phyloP scores from a whole-genome alignment of 2,888 invertebrate genomes.

The Argynnis bischoffii region DNA sequence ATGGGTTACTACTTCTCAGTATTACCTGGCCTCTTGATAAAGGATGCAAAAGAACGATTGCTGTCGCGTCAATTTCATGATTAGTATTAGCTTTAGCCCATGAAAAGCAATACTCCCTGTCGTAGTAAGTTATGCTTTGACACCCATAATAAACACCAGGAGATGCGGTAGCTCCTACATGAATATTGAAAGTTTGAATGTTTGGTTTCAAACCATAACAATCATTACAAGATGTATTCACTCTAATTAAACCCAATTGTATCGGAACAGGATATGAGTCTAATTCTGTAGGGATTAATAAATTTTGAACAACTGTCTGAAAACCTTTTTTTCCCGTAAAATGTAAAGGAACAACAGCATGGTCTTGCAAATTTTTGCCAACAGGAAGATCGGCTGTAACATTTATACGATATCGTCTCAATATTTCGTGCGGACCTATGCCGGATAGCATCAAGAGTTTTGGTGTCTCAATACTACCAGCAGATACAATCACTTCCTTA shows the following conservation, averaged over 20 bases:
- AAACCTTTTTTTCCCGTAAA: conserved; percentile 56
- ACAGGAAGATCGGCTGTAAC: conserved; percentile 63
- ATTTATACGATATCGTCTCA: conserved; percentile 53
- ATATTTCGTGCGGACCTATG: conserved; percentile 59
- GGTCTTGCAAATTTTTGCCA: conserved; percentile 68
- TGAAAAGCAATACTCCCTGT: conserved; percentile 51
- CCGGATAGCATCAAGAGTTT: conserved; percentile 70
- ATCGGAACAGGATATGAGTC: conserved; percentile 55
- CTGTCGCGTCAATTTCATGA: conserved; percentile 54
- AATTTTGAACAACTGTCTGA: conserved; percentile 44
- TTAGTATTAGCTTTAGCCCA: conserved; percentile 52
- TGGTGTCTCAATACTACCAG: conserved; percentile 64
- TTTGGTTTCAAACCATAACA: conserved; percentile 49
- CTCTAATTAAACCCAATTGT: conserved; percentile 56
- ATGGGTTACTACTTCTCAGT: conserved; percentile 57
- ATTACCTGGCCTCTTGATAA: conserved; percentile 62
- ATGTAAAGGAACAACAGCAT: conserved; percentile 52
- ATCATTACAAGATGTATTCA: conserved; percentile 43
- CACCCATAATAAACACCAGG: conserved; percentile 52
- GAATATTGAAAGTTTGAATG: conserved; percentile 63
- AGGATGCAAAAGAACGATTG: conserved; percentile 59
- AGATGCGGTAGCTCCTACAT: conserved; percentile 58
- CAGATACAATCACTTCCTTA: conserved; percentile 66
- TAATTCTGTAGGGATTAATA: conserved; percentile 44
- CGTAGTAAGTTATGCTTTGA: conserved; percentile 47